Conservation (phyloP, 2,797 vertebrate genomes). For the Poecilia gillii region DNA sequence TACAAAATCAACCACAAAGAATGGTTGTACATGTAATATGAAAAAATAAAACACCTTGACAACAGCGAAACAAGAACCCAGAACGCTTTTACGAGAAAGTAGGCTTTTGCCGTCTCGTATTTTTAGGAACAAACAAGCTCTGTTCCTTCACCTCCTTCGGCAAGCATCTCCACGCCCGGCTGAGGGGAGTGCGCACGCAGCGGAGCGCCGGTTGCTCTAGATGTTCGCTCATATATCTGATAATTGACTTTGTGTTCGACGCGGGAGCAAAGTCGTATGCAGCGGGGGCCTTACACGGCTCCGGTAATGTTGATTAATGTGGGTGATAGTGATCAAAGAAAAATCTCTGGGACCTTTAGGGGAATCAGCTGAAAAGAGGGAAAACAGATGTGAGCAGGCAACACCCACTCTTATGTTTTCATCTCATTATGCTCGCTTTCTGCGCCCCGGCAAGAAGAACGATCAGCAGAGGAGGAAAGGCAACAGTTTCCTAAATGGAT, state of each 20-base stretch:
- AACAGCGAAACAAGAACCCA: constrained; percentile 34
- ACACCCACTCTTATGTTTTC: constrained; percentile 61
- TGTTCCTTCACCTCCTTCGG: constrained; percentile 17
- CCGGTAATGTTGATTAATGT: constrained; percentile 69
- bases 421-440: constrained; percentile 48
- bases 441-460: constrained; percentile 30
- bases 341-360: constrained; percentile 51
- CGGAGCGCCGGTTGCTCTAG: constrained; percentile 32
- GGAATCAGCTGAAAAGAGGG: constrained; percentile 36
- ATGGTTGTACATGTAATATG: constrained; percentile 51
- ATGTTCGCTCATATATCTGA: constrained; percentile 42
- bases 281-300: constrained; percentile 27
- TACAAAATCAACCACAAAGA: constrained; percentile 52
- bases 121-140: constrained; percentile 60
- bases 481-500: constrained; percentile 28
- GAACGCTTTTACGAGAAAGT: constrained; percentile 20
- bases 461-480: constrained; percentile 29
- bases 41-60: constrained; percentile 46
- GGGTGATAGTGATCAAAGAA: constrained; percentile 58
- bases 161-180: constrained; percentile 15
- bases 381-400: constrained; percentile 51
- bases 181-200: constrained; percentile 1
- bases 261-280: constrained; percentile 39
- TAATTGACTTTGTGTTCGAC: constrained; percentile 65
- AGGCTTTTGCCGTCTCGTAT: constrained; percentile 45